phyloP scores from a whole-genome alignment of 2,888 invertebrate species.

The Agrotis puta region DNA sequence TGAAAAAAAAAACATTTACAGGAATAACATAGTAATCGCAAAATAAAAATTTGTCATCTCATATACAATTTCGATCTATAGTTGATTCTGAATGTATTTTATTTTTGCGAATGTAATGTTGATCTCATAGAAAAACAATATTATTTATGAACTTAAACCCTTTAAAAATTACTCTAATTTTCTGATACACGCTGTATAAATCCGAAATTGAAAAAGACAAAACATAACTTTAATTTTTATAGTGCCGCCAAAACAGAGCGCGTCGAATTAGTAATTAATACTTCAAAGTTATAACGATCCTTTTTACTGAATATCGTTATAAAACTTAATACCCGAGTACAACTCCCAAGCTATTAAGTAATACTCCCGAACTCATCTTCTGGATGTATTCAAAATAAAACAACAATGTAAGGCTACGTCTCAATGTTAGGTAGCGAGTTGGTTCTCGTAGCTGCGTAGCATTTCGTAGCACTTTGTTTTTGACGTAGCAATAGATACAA shows the following conservation, averaged over 20 bases:
- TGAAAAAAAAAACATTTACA: no score
- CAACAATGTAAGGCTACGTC: slow-evolving; percentile 65
- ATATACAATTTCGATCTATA: no score
- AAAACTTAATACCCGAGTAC: slow-evolving; percentile 69
- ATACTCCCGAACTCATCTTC: slow-evolving; percentile 76
- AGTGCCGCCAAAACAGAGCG: slow-evolving; percentile 76
- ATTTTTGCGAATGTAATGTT: no score
- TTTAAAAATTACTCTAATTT: no score
- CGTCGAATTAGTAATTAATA: slow-evolving; percentile 85
- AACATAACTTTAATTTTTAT: slow-evolving; percentile 57
- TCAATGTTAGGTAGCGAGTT: slow-evolving; percentile 45
- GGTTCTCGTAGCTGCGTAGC: not conserved
- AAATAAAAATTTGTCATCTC: no score
- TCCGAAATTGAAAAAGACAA: slow-evolving; percentile 51
- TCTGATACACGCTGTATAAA: not conserved
- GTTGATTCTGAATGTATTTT: no score
- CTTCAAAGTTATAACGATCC: slow-evolving; percentile 74
- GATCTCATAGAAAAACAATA: no score
- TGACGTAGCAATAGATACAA: not conserved
- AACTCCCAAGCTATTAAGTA: slow-evolving; percentile 73
- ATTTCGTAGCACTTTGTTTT: slow-evolving; percentile 8
- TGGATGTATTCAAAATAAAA: slow-evolving; percentile 80
- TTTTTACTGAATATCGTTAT: slow-evolving; percentile 74
- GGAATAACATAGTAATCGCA: no score
- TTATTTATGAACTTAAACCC: no score